Percentiles rank a stretch among this genome's conserved stretches.
These are phyloP conservation scores for Tribolium madens DNA, from an alignment of 1,140 invertebrate species.

Conservation along the genomic window DNA sequence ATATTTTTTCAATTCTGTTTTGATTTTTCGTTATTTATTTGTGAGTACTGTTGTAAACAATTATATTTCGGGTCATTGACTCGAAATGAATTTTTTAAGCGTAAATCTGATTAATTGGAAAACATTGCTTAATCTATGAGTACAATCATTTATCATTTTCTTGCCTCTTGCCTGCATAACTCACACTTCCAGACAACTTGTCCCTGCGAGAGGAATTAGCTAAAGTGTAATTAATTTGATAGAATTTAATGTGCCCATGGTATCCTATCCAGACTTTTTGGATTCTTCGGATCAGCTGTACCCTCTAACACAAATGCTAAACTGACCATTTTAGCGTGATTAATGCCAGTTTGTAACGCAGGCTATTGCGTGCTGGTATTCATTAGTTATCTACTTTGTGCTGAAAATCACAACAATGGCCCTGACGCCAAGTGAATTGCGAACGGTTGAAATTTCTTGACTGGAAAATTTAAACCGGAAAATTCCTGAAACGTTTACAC, in stretches of 20 bases:
- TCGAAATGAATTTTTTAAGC: background rate
- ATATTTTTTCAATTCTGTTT: background rate
- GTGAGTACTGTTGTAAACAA: background rate
- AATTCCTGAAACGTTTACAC: background rate
- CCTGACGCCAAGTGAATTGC: background rate
- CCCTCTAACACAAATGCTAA: background rate
- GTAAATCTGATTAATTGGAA: background rate
- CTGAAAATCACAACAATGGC: background rate
- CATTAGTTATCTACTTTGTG: background rate
- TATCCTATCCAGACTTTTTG: background rate
- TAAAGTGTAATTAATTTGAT: background rate
- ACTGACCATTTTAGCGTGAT: conserved; percentile 28
- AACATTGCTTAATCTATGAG: background rate
- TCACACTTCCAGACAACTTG: background rate
- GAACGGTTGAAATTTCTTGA: background rate
- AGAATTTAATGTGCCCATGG: background rate
- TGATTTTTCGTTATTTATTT: background rate
- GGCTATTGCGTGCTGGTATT: background rate
- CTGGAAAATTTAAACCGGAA: background rate
- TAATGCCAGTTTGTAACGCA: conserved; percentile 4
- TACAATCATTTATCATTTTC: background rate
- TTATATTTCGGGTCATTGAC: background rate
- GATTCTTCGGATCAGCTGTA: background rate
- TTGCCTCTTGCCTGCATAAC: background rate
- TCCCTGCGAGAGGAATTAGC: background rate